Evolutionary conservation across 2,113 vertebrate species (phyloP).

Genomic region (Turnix velox): DNA sequence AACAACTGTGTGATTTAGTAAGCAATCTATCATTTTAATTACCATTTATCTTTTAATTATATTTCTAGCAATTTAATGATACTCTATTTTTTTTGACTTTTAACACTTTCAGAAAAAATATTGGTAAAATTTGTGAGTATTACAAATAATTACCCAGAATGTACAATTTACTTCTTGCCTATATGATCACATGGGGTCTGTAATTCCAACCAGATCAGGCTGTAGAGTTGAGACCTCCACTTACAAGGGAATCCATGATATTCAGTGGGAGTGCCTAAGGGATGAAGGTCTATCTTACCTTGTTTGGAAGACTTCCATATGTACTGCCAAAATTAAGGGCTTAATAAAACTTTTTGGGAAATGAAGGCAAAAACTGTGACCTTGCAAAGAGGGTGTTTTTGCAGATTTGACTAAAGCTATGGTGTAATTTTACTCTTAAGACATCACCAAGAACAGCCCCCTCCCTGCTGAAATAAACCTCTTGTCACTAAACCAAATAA

Average conservation of each 20-base stretch:
- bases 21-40: slow-evolving; percentile 24
- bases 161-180: neutral
- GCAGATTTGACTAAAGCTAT: neutral
- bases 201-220: neutral
- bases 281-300: neutral
- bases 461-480: neutral
- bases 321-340: neutral
- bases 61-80: neutral
- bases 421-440: neutral
- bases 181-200: neutral
- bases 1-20: neutral
- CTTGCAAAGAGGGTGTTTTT: neutral
- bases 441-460: neutral
- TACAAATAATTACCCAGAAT: neutral
- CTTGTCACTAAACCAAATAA: neutral
- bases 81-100: neutral
- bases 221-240: neutral
- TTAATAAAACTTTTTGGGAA: neutral
- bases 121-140: neutral
- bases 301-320: neutral
- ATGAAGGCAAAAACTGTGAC: neutral
- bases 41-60: slow-evolving; percentile 12
- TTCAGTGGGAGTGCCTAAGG: neutral
- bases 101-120: neutral
- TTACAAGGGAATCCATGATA: neutral